Evolutionary conservation across 2,888 invertebrate species (phyloP), one percentile per base, ranked within the genome.

Genomic region (Ephialtes manifestator): DNA sequence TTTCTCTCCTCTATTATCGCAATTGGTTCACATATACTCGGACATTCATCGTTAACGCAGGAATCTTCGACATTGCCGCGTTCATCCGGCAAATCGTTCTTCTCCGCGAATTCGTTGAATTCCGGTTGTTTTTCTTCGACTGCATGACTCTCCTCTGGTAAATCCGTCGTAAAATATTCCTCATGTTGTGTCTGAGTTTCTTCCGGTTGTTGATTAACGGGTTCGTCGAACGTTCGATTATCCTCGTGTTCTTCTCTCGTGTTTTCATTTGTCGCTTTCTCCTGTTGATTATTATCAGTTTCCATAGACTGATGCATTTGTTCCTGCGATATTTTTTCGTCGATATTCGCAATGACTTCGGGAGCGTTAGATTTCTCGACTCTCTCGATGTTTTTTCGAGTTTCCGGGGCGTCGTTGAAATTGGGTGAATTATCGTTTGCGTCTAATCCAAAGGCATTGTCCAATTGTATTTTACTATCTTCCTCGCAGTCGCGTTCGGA

Each of bases 401-500:
- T 13, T 13, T 18, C 72, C 1, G 39, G n/a, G 24, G 35, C 70
- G 1, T 68, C 67, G 20, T 58, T 20, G 60, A 43, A 68, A 20
- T 11, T 58, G 18, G 76, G 39, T 4, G 63, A 51, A 35, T 39
- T 63, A 4, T 81, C 81, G 46, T 46, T 80, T 31, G 76, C 35
- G 10, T 86, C 81, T 55, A 65, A 39, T 11, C 65, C 65, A 3
- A 81, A 78, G 8, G 83, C 58, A 48, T 53, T 81, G 72, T 84
- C 83, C 51, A 86, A 31, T 43, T 77, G 70, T 74, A 84, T 84
- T 39, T 84, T 85, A 11, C 53, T 51, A 4, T 86, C 83, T 13
- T 86, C 84, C 13, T 86, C 84, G 35, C 28, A 31, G n/a, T 87
- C 86, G 51, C 82, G 81, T 13, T 85, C 85, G 18, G 83, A 81